phyloP scores from a whole-genome alignment of 2,113 vertebrate genomes.

The Epinephelus lanceolatus region DNA sequence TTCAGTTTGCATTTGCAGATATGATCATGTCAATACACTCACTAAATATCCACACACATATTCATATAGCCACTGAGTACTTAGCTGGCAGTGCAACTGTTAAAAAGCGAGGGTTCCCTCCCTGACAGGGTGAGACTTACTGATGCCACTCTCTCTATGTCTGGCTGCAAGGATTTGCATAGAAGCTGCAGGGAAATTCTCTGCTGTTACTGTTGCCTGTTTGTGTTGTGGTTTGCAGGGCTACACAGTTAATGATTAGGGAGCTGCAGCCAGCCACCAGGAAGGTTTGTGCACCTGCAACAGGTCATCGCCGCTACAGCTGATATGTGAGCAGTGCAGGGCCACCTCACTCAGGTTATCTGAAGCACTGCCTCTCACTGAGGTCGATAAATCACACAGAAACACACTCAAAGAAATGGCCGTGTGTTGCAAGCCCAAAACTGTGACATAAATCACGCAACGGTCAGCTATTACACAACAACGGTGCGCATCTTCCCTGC shows the following conservation, averaged over 20 bases:
- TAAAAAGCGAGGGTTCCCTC: neutral
- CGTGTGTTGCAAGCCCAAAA: neutral
- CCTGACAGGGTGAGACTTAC: slow-evolving; percentile 11
- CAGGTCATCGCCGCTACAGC: slow-evolving; percentile 36
- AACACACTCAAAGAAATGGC: neutral
- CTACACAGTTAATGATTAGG: slow-evolving; percentile 49
- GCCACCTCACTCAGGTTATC: slow-evolving; percentile 4
- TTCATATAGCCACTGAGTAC: neutral
- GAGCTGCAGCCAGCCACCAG: slow-evolving; percentile 26
- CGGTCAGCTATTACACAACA: neutral
- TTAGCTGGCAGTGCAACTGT: neutral
- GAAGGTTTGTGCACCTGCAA: slow-evolving; percentile 67
- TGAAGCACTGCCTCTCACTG: slow-evolving; percentile 10
- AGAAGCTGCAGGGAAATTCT: slow-evolving; percentile 33
- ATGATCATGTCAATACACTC: neutral
- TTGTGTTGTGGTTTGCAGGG: slow-evolving; percentile 4
- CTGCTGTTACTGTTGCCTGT: slow-evolving; percentile 28
- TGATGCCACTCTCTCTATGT: neutral
- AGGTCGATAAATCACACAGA: neutral
- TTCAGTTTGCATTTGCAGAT: neutral
- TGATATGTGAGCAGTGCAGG: slow-evolving; percentile 9
- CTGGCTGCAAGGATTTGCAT: slow-evolving; percentile 61
- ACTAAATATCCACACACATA: neutral
- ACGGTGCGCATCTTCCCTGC: neutral
- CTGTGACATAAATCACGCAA: neutral